phyloP scores from a whole-genome alignment of 35 echinoderm and acorn worm species.

The Ophiothrix spiculata region DNA sequence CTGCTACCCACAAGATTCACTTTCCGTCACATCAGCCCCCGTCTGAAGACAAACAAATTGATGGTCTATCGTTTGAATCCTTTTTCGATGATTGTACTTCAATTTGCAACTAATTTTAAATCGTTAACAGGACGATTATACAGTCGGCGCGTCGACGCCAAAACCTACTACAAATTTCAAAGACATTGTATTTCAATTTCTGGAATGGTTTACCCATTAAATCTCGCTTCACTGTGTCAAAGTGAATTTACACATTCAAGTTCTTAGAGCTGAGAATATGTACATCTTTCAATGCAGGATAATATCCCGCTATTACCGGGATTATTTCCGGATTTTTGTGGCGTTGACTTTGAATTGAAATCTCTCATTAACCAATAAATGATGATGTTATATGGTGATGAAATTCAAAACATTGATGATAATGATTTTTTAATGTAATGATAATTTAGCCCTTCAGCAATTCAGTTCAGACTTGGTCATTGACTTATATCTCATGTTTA shows the following conservation, averaged over 20 bases:
- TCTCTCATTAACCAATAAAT: not conserved
- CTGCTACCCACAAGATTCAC: not conserved
- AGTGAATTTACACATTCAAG: slow-evolving; percentile 3
- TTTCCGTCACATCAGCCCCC: not conserved
- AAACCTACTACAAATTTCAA: not conserved
- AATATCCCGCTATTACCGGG: not conserved
- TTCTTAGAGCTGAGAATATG: not conserved
- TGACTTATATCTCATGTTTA: no score
- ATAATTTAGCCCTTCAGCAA: no score
- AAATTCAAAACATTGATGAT: not conserved
- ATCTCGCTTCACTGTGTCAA: not conserved
- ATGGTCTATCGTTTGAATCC: not conserved
- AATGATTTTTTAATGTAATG: slow-evolving; percentile 3
- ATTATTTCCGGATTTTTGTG: slow-evolving; percentile 4
- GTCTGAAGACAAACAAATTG: not conserved
- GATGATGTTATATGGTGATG: not conserved
- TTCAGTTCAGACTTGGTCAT: no score
- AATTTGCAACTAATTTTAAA: slow-evolving; percentile 9
- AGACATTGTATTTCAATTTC: slow-evolving; percentile 9
- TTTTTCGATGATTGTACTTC: not conserved
- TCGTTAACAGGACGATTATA: slow-evolving; percentile 13
- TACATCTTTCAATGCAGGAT: not conserved
- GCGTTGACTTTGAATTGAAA: not conserved
- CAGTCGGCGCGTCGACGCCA: not conserved
- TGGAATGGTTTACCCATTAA: not conserved